phyloP scores from a whole-genome alignment of 2,113 vertebrate species.

The Gavia stellata region DNA sequence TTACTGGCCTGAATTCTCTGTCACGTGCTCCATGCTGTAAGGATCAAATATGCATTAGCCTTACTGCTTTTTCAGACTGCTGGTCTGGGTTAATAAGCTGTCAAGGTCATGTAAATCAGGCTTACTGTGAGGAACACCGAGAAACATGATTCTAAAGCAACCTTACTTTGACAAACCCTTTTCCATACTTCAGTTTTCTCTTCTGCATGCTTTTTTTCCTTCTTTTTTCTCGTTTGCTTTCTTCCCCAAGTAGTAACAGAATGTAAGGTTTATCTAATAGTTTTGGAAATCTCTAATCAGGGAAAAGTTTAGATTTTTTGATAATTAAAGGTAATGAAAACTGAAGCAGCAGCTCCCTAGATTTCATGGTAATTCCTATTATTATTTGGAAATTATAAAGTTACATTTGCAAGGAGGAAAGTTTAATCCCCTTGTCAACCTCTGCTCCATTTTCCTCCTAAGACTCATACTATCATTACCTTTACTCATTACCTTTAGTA shows the following conservation, averaged over 20 bases:
- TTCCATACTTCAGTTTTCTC: background rate
- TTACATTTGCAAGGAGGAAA: background rate
- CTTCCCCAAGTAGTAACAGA: background rate
- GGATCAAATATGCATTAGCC: background rate
- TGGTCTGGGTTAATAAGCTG: background rate
- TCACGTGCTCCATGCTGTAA: background rate
- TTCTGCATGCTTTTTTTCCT: background rate
- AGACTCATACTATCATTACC: background rate
- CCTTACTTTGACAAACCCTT: background rate
- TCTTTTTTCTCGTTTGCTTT: background rate
- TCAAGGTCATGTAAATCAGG: background rate
- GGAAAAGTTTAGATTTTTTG: background rate
- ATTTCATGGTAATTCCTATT: background rate
- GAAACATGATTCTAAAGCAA: background rate
- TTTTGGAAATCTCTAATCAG: background rate
- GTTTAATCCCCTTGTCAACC: background rate
- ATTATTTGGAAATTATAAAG: background rate
- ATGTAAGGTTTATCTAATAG: background rate
- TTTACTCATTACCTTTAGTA: background rate
- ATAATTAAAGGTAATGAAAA: background rate
- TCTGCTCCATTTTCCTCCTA: background rate
- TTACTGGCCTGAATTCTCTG: background rate
- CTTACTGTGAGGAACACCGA: background rate
- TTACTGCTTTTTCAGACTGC: background rate
- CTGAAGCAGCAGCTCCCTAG: background rate